Conservation (phyloP, 2,113 vertebrate species). For the Nicator chloris region DNA sequence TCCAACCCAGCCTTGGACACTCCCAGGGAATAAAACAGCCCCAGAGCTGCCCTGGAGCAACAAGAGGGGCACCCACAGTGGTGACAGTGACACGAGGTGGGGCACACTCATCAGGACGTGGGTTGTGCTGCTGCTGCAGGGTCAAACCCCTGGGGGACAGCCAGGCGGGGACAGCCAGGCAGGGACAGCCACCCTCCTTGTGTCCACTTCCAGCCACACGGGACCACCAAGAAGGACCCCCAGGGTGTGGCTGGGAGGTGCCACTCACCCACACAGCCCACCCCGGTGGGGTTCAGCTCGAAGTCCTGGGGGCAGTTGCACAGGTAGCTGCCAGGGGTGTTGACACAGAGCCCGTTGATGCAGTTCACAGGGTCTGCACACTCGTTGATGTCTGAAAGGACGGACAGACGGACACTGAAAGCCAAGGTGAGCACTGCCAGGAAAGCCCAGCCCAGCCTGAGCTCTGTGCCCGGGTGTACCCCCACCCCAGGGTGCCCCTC, state of each 20-base stretch:
- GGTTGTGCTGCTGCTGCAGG: not conserved
- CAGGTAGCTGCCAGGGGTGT: slow-evolving; percentile 88
- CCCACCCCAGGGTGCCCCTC: not conserved
- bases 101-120: not conserved
- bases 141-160: not conserved
- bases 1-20: not conserved
- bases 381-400: slow-evolving; percentile 85
- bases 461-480: not conserved
- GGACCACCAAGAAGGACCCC: not conserved
- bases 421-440: not conserved
- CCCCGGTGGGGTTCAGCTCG: slow-evolving; percentile 88
- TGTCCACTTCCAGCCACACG: not conserved
- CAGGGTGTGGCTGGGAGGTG: not conserved
- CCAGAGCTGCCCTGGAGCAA: not conserved
- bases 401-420: not conserved
- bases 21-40: not conserved
- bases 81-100: not conserved
- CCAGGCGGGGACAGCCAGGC: not conserved
- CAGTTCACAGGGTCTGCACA: slow-evolving; percentile 92
- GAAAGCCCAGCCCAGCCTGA: not conserved
- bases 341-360: slow-evolving; percentile 91
- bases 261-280: slow-evolving; percentile 91
- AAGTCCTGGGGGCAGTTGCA: slow-evolving; percentile 93
- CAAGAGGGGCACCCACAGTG: not conserved
- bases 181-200: fast-evolving